Base-by-base conservation (phyloP, 2,888 invertebrate species). In the Patella depressa region DNA sequence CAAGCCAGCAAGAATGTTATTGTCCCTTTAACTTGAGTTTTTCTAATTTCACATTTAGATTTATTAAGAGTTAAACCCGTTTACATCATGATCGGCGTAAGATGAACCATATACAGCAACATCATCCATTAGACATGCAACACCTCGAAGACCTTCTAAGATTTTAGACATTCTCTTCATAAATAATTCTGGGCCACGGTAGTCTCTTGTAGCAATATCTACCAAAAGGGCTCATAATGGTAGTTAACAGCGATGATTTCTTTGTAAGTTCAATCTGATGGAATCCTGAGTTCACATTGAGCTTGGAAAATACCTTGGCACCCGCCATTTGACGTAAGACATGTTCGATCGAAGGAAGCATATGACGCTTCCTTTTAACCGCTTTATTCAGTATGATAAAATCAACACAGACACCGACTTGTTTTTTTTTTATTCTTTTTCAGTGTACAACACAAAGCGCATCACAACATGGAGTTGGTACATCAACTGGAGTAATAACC, bases 181-280 rank as follows among this genome's bases (percentile, higher is more conserved):
- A 77, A 72, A 77, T 34, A 79, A 74, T 72, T 80, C 78, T 29
- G 71, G 75, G 11, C 75, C 79, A 78, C 45, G 78, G 80, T 15
- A 76, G 17, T 15, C 72, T 54, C 2, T 54, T n/a, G 57, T 74
- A 78, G 53, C 74, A 73, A 54, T 29, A 79, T 17, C 76, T 57
- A 4, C 79, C 79, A 15, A 76, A 24, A 12, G 76, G 79, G 15
- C 71, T 77, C 9, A 79, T 79, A 19, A 79, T 77, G 3, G 76
- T 73, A 15, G 79, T 79, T 29, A 79, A 59, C 11, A 34, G 15
- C 5, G 17, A 53, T 29, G 74, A 71, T 7, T 65, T 72, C 15
- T 45, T 17, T 53, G 77, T 34, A 7, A 76, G 19, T 34, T 71
- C 72, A 17, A 72, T 65, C 24, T 77, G 77, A 57, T 65, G 54